Evolutionary conservation across 2,888 invertebrate genomes (phyloP).

Genomic region (Synanthedon andrenaeformis): DNA sequence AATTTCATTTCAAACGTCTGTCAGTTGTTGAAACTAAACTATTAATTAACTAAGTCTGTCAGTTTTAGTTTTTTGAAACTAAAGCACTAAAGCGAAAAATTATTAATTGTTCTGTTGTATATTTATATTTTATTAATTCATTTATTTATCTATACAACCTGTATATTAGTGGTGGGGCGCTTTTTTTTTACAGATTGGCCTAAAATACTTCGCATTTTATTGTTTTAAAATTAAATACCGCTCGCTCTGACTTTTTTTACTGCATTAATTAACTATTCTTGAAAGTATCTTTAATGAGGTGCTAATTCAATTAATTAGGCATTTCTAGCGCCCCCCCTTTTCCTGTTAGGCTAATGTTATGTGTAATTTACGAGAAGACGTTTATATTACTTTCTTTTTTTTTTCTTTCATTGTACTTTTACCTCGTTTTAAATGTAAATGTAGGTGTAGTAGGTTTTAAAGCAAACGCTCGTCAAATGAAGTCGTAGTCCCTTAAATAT

Average conservation of each 20-base stretch:
- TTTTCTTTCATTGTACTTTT: conserved; percentile 45
- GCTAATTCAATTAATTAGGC: background rate
- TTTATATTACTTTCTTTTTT: conserved; percentile 28
- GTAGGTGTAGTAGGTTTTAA: conserved; percentile 29
- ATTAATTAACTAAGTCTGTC: too few species aligned
- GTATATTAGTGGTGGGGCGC: conserved; percentile 28
- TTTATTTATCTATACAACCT: conserved; percentile 7
- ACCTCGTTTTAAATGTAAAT: conserved; percentile 48
- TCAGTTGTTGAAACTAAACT: too few species aligned
- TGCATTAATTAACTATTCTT: background rate
- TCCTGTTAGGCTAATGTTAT: conserved; percentile 33
- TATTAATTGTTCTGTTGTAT: too few species aligned
- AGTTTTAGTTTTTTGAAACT: too few species aligned
- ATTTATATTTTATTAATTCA: too few species aligned
- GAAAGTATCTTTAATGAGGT: background rate
- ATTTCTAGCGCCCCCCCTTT: conserved; percentile 19
- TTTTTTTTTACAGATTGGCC: background rate
- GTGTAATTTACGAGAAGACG: conserved; percentile 46
- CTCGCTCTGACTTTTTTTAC: conserved; percentile 1
- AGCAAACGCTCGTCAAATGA: conserved; percentile 28
- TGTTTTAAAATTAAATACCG: background rate
- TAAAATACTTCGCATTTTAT: background rate
- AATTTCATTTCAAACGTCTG: too few species aligned
- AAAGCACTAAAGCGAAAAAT: too few species aligned
- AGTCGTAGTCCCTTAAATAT: conserved; percentile 49